phyloP scores from a whole-genome alignment of 2,888 invertebrate genomes.

The Spicauda simplicius region DNA sequence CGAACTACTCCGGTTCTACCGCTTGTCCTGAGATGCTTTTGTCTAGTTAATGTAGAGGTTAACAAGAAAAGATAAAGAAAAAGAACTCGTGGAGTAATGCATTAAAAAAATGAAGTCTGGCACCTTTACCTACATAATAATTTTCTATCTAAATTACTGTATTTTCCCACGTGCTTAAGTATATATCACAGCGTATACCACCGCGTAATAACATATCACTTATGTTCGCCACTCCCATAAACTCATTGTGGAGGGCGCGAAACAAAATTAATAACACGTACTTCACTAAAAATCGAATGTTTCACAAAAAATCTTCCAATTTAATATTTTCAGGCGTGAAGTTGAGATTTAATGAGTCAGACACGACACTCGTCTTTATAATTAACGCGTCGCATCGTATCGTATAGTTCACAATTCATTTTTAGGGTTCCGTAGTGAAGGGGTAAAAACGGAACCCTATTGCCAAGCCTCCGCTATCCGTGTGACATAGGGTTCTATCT shows the following conservation, averaged over 20 bases:
- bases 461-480: too few relatives aligned
- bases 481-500: too few relatives aligned
- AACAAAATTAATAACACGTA: conserved; percentile 13
- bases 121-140: too few relatives aligned
- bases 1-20: too few relatives aligned
- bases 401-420: conserved; percentile 10
- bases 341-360: conserved; percentile 36
- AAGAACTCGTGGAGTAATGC: too few relatives aligned
- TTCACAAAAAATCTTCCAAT: conserved; percentile 31
- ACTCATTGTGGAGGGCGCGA: not conserved
- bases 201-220: not conserved
- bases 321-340: conserved; percentile 28
- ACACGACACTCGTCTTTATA: conserved; percentile 36
- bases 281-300: conserved; percentile 8
- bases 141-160: not conserved
- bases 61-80: too few relatives aligned
- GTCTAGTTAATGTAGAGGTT: too few relatives aligned
- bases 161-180: too few relatives aligned
- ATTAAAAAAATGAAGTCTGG: too few relatives aligned
- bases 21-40: too few relatives aligned
- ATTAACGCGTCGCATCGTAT: conserved; percentile 31
- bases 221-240: not conserved
- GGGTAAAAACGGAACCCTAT: too few relatives aligned
- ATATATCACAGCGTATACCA: not conserved
- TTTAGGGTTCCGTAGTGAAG: not conserved